Conservation (phyloP, 2,888 invertebrate genomes). For the Morpho helenor region DNA sequence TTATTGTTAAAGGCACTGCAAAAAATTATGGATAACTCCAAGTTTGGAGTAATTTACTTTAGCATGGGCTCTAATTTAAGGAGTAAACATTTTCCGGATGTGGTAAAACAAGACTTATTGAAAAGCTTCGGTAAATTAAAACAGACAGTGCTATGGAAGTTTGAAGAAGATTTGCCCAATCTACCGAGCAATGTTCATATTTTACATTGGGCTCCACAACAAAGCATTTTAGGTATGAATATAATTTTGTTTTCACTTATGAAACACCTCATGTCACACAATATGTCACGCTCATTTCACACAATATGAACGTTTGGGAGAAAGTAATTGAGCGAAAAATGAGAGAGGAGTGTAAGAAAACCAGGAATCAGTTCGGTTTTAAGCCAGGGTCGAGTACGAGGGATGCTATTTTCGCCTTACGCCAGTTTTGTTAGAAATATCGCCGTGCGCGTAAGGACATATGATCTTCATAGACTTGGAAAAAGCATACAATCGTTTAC, state of each 20-base stretch:
- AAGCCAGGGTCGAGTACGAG: no score
- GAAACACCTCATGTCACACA: no score
- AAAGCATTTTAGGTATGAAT: slow-evolving; percentile 20
- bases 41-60: slow-evolving; percentile 20
- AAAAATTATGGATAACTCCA: background rate
- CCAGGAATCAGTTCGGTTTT: no score
- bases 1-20: background rate
- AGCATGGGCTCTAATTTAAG: slow-evolving; percentile 19
- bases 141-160: slow-evolving; percentile 56
- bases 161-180: slow-evolving; percentile 41
- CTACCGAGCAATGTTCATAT: slow-evolving; percentile 49
- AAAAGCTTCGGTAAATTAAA: slow-evolving; percentile 44
- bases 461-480: no score
- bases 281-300: no score
- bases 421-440: no score
- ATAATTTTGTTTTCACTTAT: background rate
- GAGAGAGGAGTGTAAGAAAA: no score
- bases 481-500: no score
- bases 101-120: slow-evolving; percentile 36
- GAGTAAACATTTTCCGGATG: slow-evolving; percentile 36
- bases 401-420: no score
- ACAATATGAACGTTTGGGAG: no score
- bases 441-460: no score
- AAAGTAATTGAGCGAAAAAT: no score
- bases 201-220: slow-evolving; percentile 53